Evolutionary conservation across 2,113 vertebrate genomes (phyloP), one percentile per base, ranked within the genome.

Genomic region (Trochalopteron elliotii): DNA sequence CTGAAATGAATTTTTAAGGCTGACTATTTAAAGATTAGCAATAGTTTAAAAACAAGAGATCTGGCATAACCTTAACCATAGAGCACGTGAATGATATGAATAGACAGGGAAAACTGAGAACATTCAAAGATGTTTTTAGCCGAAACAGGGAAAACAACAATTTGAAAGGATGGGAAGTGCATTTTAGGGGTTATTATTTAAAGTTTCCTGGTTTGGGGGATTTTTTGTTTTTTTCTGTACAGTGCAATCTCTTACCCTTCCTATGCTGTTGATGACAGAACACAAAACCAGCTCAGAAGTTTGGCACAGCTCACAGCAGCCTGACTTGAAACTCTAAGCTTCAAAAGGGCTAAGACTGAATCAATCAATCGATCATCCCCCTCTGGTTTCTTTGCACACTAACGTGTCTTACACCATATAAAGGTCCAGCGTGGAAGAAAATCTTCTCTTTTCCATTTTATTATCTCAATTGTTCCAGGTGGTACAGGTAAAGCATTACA

Each of bases 1-100:
- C 63, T n/a, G 30, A 83, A 95, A 95, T 77, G 45, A 90, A 90
- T 88, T 93, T 91, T 83, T 27, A 52, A 86, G 55, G 30, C 70
- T 90, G 70, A 59, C 60, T 83, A 56, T 87, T 93, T 90, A 77
- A 86, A 93, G 59, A 94, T 85, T 67, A 90, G 15, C 27, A 63
- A 14, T 70, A 74, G 30, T 88, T 90, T 78, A 40, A 93, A 90
- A 90, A 0, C 0, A 0, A 61, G 65, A 85, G 27, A 77, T 53
- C 59, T 90, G 55, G 19, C 35, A 63, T 42, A 83, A 24, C 8
- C 12, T 39, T 39, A 39, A 39, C 37, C 37, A 77, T 21, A 82
- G 27, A 90, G 12, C 14, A 55, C 5, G 1, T 69, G n/a, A 72
- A 42, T 72, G 18, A 52, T 24, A 53, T 15, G 30, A 86, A 56